These are phyloP conservation scores for Caenorhabditis virilis DNA, from an alignment of 2,888 invertebrate genomes.

Conservation along the genomic window DNA sequence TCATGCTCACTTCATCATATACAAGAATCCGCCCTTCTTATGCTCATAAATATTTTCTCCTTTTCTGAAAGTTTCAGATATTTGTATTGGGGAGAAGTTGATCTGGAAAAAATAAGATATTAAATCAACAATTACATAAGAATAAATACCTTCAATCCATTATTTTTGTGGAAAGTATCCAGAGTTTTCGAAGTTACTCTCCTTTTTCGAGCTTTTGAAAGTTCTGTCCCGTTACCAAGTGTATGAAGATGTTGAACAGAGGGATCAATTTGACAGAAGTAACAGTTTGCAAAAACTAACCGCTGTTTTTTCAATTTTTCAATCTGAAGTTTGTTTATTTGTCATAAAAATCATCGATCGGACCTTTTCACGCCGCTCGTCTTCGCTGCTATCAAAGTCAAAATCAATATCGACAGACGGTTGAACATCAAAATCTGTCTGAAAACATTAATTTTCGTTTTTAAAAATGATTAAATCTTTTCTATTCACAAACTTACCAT, in stretches of 20 bases:
- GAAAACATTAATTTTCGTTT: neutral
- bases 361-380: neutral
- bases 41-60: slow-evolving; percentile 37
- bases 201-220: slow-evolving; percentile 21
- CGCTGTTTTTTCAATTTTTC: slow-evolving; percentile 28
- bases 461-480: neutral
- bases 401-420: neutral
- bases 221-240: slow-evolving; percentile 40
- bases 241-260: slow-evolving; percentile 53
- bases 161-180: slow-evolving; percentile 10
- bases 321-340: too few species aligned
- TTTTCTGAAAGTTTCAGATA: slow-evolving; percentile 23
- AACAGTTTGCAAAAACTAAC: slow-evolving; percentile 50
- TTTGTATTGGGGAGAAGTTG: too few species aligned
- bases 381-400: slow-evolving; percentile 4
- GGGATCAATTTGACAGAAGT: slow-evolving; percentile 52
- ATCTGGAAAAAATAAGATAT: too few species aligned
- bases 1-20: slow-evolving; percentile 17
- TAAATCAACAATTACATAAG: slow-evolving; percentile 11
- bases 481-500: slow-evolving; percentile 13
- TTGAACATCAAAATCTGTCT: slow-evolving; percentile 5
- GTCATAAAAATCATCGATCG: neutral
- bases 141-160: slow-evolving; percentile 3
- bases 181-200: slow-evolving; percentile 20
- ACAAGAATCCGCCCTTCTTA: slow-evolving; percentile 32